These are phyloP conservation scores for Amblyornis subalaris DNA, from an alignment of 2,113 vertebrate genomes.

Conservation along the genomic window DNA sequence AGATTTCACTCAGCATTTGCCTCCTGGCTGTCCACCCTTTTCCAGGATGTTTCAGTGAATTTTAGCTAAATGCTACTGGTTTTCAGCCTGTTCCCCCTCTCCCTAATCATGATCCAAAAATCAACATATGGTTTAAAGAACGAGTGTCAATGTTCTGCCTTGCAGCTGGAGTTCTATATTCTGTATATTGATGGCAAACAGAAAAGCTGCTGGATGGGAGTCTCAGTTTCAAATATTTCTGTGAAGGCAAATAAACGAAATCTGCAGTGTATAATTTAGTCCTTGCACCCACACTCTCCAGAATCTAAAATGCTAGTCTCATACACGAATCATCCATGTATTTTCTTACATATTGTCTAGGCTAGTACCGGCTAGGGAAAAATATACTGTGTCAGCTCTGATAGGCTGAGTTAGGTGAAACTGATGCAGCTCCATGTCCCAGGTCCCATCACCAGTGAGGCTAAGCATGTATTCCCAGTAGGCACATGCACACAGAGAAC, in stretches of 20 bases:
- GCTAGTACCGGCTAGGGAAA: background rate
- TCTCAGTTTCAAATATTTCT: background rate
- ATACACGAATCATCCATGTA: too few relatives aligned
- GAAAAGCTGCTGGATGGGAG: background rate
- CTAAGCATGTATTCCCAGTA: background rate
- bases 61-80: background rate
- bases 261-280: background rate
- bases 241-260: background rate
- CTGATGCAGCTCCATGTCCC: background rate
- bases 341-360: background rate
- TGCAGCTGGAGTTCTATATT: background rate
- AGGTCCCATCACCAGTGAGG: background rate
- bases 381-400: accelerated
- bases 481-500: background rate
- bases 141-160: background rate
- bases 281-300: background rate
- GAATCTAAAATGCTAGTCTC: background rate
- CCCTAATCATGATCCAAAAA: background rate
- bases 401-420: background rate
- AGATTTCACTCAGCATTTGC: background rate
- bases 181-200: background rate
- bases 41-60: background rate
- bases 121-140: background rate
- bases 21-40: background rate
- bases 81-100: background rate